Percentiles rank a stretch among this genome's conserved stretches.
phyloP scores from a whole-genome alignment of 2,888 invertebrate species.

The Tachina lurida region DNA sequence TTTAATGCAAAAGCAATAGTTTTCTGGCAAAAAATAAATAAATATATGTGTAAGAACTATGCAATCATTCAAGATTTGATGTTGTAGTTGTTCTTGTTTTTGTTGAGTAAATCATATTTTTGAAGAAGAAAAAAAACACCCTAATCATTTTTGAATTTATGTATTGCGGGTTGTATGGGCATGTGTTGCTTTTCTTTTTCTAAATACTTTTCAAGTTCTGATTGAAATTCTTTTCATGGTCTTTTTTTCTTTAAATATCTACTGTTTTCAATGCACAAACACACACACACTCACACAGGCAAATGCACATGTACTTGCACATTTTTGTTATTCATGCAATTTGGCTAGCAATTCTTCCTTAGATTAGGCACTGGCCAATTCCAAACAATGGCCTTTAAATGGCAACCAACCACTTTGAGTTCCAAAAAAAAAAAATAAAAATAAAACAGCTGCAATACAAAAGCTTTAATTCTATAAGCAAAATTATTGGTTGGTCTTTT shows the following conservation, averaged over 20 bases:
- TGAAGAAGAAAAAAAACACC: neutral
- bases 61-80: conserved; percentile 13
- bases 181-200: conserved; percentile 6
- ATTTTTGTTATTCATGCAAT: conserved; percentile 43
- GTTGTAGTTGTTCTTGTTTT: no score
- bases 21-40: no score
- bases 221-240: conserved; percentile 67
- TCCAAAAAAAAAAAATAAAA: conserved; percentile 2
- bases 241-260: conserved; percentile 17
- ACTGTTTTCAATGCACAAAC: neutral
- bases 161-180: conserved; percentile 12
- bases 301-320: neutral
- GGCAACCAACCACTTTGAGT: conserved; percentile 62
- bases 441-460: conserved; percentile 1
- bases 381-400: conserved; percentile 65
- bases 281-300: neutral
- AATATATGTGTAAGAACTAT: neutral
- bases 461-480: conserved; percentile 10
- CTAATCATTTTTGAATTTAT: conserved; percentile 42
- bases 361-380: conserved; percentile 15
- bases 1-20: no score
- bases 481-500: conserved; percentile 57
- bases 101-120: no score
- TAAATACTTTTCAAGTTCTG: conserved; percentile 58
- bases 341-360: conserved; percentile 36